A percentile compares a stretch with the other conserved stretches of the same genome.
Conservation (phyloP, 35 echinoderm and acorn worm species). For the Apostichopus parvimensis region DNA sequence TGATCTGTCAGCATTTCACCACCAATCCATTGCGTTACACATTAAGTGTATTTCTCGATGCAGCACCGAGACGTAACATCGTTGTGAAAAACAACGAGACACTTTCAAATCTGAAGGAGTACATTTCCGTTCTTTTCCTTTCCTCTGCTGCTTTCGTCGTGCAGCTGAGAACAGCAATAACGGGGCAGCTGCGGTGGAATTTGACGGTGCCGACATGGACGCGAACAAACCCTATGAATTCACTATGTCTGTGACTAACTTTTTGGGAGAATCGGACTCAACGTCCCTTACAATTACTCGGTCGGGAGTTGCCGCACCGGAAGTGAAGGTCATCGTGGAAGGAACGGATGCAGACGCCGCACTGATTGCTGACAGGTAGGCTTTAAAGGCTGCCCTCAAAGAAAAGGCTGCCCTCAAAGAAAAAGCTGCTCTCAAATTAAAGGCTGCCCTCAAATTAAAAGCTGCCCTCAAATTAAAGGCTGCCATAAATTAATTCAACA, state of each 20-base stretch:
- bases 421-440: too few relatives aligned
- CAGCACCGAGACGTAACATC: neutral
- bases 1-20: too few relatives aligned
- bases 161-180: constrained; percentile 29
- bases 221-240: constrained; percentile 75
- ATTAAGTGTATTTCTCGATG: neutral
- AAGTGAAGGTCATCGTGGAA: constrained; percentile 70
- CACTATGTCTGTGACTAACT: constrained; percentile 77
- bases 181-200: constrained; percentile 34
- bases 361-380: constrained; percentile 73
- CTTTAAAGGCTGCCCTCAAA: too few relatives aligned
- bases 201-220: constrained; percentile 66
- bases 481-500: too few relatives aligned
- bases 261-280: constrained; percentile 66
- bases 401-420: too few relatives aligned
- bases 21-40: too few relatives aligned
- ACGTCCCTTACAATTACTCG: constrained; percentile 60
- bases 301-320: constrained; percentile 63
- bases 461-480: too few relatives aligned
- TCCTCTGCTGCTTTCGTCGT: neutral
- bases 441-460: too few relatives aligned
- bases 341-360: constrained; percentile 65
- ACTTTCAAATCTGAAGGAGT: neutral
- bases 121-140: neutral
- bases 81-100: neutral